phyloP scores from a whole-genome alignment of 2,888 invertebrate species.

The Stenchaetothrips biformis region DNA sequence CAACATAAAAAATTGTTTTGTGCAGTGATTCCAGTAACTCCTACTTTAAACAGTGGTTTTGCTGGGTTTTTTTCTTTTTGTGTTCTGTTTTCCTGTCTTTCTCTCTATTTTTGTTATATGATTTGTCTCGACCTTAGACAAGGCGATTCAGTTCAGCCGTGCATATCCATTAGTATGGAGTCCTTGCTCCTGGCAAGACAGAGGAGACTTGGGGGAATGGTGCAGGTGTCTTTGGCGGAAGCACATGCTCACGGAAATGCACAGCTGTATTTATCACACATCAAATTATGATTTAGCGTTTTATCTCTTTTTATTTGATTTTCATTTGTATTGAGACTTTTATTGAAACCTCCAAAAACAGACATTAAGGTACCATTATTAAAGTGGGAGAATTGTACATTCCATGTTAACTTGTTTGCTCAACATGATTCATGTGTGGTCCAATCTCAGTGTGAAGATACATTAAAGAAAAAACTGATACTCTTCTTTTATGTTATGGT shows the following conservation, averaged over 20 bases:
- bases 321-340: not conserved
- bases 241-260: not conserved
- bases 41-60: not conserved
- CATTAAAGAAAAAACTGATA: not conserved
- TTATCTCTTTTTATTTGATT: not conserved
- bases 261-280: not conserved
- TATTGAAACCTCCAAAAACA: not conserved
- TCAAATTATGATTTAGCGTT: not conserved
- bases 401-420: not conserved
- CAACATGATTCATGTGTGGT: slow-evolving; percentile 18
- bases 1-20: not conserved
- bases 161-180: not conserved
- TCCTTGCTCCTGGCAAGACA: too few species aligned
- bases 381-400: not conserved
- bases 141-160: not conserved
- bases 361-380: not conserved
- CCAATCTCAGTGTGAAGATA: not conserved
- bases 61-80: not conserved
- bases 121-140: not conserved
- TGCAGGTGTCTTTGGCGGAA: too few species aligned
- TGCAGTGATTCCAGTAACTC: not conserved
- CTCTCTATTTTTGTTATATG: not conserved
- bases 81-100: not conserved
- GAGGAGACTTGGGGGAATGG: too few species aligned
- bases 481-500: not conserved